Percentiles rank a stretch among this genome's conserved stretches.
Evolutionary conservation across 2,888 invertebrate genomes (phyloP).

Genomic region (Drosophila mimica): DNA sequence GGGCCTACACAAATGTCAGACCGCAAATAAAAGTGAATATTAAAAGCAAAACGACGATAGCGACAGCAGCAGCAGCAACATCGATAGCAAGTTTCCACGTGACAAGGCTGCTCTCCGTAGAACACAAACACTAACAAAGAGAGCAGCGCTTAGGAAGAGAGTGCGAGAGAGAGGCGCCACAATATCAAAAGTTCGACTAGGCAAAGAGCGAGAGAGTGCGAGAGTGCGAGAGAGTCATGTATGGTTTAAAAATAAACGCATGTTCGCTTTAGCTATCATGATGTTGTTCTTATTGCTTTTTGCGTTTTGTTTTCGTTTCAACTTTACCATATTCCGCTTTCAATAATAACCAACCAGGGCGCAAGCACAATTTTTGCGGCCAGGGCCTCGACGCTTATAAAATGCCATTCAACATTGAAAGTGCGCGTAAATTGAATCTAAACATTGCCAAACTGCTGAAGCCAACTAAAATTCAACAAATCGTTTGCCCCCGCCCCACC

Average conservation of each 20-base stretch:
- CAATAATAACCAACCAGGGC: slow-evolving; percentile 47
- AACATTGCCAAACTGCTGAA: slow-evolving; percentile 14
- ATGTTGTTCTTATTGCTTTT: slow-evolving; percentile 53
- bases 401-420: slow-evolving; percentile 27
- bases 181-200: slow-evolving; percentile 39
- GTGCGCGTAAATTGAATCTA: slow-evolving; percentile 54
- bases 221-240: slow-evolving; percentile 32
- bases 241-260: slow-evolving; percentile 56
- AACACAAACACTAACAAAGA: slow-evolving; percentile 21
- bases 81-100: slow-evolving; percentile 57
- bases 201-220: slow-evolving; percentile 18
- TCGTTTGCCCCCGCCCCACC: slow-evolving; percentile 27
- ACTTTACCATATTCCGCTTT: slow-evolving; percentile 48
- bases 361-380: slow-evolving; percentile 5
- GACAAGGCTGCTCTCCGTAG: slow-evolving; percentile 54
- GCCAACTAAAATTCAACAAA: slow-evolving; percentile 42
- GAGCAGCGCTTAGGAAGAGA: slow-evolving; percentile 27
- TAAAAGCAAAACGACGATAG: slow-evolving; percentile 63
- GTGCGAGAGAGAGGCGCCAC: neutral
- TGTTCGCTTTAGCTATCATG: slow-evolving; percentile 45
- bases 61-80: slow-evolving; percentile 15
- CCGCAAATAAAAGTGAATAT: slow-evolving; percentile 74
- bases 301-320: slow-evolving; percentile 57
- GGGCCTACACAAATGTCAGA: slow-evolving; percentile 36
- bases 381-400: slow-evolving; percentile 39